A percentile compares a stretch with the other conserved stretches of the same genome.
Evolutionary conservation across 2,113 vertebrate species (phyloP).

Genomic region (Brachionichthys hirsutus): DNA sequence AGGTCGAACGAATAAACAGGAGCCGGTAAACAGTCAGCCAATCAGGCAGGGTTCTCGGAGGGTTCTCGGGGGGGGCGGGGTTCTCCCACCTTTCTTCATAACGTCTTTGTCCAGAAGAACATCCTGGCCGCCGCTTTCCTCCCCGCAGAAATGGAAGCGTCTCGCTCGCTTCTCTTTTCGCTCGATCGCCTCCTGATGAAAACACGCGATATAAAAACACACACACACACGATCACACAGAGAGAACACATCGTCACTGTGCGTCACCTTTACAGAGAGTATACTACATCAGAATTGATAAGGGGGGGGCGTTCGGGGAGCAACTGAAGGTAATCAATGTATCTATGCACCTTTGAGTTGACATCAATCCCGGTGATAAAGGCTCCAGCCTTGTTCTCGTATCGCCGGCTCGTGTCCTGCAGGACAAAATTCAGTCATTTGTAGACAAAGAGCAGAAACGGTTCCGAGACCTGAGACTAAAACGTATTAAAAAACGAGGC

Average conservation of each 20-base stretch:
- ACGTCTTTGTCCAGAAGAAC: constrained; percentile 88
- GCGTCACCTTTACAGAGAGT: too few relatives aligned
- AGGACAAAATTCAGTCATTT: constrained; percentile 22
- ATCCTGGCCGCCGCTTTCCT: constrained; percentile 83
- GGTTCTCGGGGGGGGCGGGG: too few relatives aligned
- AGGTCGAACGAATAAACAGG: background rate
- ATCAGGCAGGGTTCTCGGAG: background rate
- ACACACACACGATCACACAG: too few relatives aligned
- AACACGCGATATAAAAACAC: background rate
- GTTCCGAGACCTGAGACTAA: background rate
- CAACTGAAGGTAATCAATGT: background rate
- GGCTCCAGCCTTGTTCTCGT: constrained; percentile 95
- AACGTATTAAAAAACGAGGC: background rate
- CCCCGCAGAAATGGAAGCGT: constrained; percentile 90
- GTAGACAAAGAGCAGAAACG: too few relatives aligned
- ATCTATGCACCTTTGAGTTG: constrained; percentile 87
- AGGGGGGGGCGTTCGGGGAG: too few relatives aligned
- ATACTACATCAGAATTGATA: too few relatives aligned
- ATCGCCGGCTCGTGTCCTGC: constrained; percentile 91
- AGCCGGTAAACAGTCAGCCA: background rate
- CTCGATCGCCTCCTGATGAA: constrained; percentile 90
- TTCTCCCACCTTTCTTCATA: constrained; percentile 88
- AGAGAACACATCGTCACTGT: background rate
- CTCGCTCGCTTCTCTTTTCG: constrained; percentile 94
- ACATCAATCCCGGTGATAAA: constrained; percentile 99